Conservation (phyloP, 2,113 vertebrate genomes). For the Mystacornis crossleyi region DNA sequence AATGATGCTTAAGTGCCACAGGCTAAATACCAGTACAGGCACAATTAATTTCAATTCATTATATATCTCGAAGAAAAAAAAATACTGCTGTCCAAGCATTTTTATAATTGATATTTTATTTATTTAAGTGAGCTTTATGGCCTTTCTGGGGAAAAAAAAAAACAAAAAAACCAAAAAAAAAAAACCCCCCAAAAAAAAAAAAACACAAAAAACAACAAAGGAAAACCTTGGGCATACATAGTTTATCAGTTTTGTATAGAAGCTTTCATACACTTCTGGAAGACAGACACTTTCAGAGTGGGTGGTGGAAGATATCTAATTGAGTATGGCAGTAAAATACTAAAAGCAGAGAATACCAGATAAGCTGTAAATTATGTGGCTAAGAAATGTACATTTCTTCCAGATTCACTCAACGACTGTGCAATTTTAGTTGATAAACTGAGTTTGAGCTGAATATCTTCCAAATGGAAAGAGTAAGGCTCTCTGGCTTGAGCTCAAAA, state of each 20-base stretch:
- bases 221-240: not conserved
- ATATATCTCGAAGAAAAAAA: too few relatives aligned
- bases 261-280: not conserved
- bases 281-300: not conserved
- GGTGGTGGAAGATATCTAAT: not conserved
- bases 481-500: not conserved
- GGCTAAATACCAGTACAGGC: not conserved
- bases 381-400: conserved; percentile 1
- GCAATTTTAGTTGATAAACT: not conserved
- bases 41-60: conserved; percentile 15
- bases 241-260: not conserved
- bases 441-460: not conserved
- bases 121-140: not conserved
- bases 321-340: not conserved
- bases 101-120: not conserved
- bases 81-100: not conserved
- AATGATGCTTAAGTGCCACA: not conserved
- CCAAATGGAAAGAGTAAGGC: not conserved
- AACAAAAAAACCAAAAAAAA: not conserved
- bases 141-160: not conserved
- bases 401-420: not conserved
- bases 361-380: not conserved
- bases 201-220: not conserved
- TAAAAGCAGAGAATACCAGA: not conserved
- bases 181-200: not conserved